Percentiles rank a stretch among this genome's conserved stretches.
phyloP scores from a whole-genome alignment of 2,888 invertebrate genomes.

The Gymnocheta viridis region DNA sequence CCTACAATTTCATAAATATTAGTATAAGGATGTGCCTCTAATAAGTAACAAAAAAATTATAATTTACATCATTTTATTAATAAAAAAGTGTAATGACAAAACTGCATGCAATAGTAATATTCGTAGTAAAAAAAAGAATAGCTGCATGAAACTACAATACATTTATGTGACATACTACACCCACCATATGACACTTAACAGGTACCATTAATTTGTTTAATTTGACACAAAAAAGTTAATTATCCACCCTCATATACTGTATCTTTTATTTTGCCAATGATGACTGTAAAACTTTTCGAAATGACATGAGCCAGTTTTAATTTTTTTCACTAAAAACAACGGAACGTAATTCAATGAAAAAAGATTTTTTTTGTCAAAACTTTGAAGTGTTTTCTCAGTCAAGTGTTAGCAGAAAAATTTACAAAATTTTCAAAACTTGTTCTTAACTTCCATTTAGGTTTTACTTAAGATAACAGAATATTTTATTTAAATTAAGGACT shows the following conservation, averaged over 20 bases:
- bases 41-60: not conserved
- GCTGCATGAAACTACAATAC: slow-evolving; percentile 28
- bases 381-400: no score
- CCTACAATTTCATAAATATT: slow-evolving; percentile 46
- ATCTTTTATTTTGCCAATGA: no score
- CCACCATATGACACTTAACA: slow-evolving; percentile 56
- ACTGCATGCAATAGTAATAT: slow-evolving; percentile 45
- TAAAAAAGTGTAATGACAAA: slow-evolving; percentile 43
- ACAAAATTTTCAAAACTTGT: no score
- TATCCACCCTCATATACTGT: not conserved
- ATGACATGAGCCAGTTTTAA: no score
- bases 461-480: no score
- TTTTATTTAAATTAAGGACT: no score
- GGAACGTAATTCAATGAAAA: no score
- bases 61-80: slow-evolving; percentile 56
- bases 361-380: no score
- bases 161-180: slow-evolving; percentile 22
- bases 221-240: slow-evolving; percentile 35
- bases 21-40: slow-evolving; percentile 58
- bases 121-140: slow-evolving; percentile 23
- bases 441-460: no score
- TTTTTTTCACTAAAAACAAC: no score
- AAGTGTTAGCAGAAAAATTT: no score
- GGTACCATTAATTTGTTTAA: slow-evolving; percentile 30
- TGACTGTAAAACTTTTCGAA: no score